These are phyloP conservation scores for Aspidiotus destructor DNA, from an alignment of 2,888 invertebrate genomes.

Conservation along the genomic window DNA sequence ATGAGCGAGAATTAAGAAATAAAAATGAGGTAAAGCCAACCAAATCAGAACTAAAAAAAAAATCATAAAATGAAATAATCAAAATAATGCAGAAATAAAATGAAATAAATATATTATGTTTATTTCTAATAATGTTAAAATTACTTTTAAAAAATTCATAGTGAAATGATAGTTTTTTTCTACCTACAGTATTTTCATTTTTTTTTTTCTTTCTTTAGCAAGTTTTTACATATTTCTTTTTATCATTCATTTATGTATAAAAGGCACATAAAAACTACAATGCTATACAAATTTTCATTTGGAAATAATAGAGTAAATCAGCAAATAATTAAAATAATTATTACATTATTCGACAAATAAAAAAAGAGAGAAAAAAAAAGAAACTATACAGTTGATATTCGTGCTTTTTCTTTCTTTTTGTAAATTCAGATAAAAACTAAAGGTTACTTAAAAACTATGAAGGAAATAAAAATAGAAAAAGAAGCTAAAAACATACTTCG, in stretches of 20 bases:
- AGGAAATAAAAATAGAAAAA: conserved; percentile 14
- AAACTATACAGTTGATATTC: conserved; percentile 21
- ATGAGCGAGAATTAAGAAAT: not conserved
- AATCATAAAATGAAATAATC: not conserved
- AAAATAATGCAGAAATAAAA: not conserved
- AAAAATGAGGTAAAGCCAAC: not conserved
- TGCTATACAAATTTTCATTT: conserved; percentile 20
- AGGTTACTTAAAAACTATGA: not conserved
- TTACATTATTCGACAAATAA: conserved; percentile 26
- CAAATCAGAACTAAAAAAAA: not conserved
- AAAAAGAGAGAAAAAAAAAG: conserved; percentile 1
- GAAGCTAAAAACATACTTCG: conserved; percentile 3
- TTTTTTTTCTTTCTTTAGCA: too few relatives aligned
- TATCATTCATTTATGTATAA: conserved; percentile 16
- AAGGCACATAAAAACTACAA: conserved; percentile 29
- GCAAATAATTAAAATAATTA: conserved; percentile 23
- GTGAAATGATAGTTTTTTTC: not conserved
- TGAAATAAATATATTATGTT: conserved; percentile 1
- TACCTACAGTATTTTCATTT: not conserved
- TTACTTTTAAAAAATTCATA: not conserved
- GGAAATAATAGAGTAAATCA: not conserved
- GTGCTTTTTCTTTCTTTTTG: too few relatives aligned
- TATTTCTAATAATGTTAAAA: not conserved
- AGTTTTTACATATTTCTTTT: not conserved
- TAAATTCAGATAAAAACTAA: not conserved